Evolutionary conservation across 2,113 vertebrate species (phyloP).

Genomic region (Syrmaticus mikado): DNA sequence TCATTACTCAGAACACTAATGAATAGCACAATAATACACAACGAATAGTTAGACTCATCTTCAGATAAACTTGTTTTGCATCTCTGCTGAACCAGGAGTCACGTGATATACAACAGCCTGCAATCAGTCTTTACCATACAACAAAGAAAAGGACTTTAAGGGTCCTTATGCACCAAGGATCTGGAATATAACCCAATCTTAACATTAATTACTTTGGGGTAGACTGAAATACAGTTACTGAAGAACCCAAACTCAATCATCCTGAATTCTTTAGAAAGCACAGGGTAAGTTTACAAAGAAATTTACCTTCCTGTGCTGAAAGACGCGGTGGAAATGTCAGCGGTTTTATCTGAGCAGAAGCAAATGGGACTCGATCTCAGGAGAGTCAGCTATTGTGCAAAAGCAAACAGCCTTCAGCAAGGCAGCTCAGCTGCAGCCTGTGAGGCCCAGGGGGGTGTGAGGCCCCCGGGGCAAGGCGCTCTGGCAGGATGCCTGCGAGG

Average conservation of each 20-base stretch:
- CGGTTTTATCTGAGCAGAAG: neutral
- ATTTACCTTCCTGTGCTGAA: neutral
- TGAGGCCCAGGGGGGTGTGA: neutral
- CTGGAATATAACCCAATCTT: neutral
- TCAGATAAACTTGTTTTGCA: neutral
- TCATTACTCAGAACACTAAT: neutral
- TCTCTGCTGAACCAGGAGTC: neutral
- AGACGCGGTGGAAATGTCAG: neutral
- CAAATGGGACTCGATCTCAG: neutral
- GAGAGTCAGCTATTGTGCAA: neutral
- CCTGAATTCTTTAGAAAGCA: neutral
- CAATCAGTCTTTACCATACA: neutral
- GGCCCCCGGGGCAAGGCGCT: accelerated
- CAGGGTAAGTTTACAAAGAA: neutral
- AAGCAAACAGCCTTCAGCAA: neutral
- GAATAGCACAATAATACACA: neutral
- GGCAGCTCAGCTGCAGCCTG: neutral
- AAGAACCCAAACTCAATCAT: neutral
- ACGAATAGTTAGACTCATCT: neutral
- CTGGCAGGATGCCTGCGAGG: accelerated
- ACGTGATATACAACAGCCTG: neutral
- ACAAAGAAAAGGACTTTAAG: neutral
- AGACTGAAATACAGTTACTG: neutral
- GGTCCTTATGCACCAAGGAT: neutral
- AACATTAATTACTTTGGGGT: neutral